Evolutionary conservation across 2,113 vertebrate genomes (phyloP).

Genomic region (Albula goreensis): DNA sequence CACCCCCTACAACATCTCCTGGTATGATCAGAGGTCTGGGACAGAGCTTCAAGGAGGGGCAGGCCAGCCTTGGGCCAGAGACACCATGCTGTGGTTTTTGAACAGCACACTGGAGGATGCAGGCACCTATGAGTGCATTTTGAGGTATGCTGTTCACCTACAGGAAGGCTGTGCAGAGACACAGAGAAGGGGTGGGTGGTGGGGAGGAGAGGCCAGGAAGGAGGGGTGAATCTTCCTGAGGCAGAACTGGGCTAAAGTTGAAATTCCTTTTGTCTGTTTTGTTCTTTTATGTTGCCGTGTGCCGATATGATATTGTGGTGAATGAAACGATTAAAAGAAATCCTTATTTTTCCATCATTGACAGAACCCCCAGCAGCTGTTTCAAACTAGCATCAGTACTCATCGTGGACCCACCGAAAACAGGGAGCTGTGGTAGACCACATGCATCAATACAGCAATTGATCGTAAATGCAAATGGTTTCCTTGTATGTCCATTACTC

Average conservation of each 20-base stretch:
- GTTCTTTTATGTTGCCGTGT: neutral
- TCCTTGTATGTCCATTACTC: constrained; percentile 72
- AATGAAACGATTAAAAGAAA: neutral
- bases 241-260: neutral
- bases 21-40: constrained; percentile 70
- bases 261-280: neutral
- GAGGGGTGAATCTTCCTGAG: neutral
- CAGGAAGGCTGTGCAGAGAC: neutral
- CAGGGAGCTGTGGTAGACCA: constrained; percentile 44
- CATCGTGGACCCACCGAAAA: constrained; percentile 33
- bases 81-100: constrained; percentile 77
- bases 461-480: constrained; percentile 35
- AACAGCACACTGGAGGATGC: constrained; percentile 66
- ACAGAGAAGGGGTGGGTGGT: neutral
- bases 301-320: neutral
- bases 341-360: neutral
- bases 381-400: constrained; percentile 51
- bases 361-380: constrained; percentile 58
- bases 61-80: constrained; percentile 60
- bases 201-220: neutral
- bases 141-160: constrained; percentile 65
- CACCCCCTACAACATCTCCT: constrained; percentile 66
- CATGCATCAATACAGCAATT: neutral
- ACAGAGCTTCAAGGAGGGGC: constrained; percentile 45
- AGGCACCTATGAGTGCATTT: constrained; percentile 71